These are phyloP conservation scores for Cromileptes altivelis DNA, from an alignment of 2,113 vertebrate genomes.

Conservation along the genomic window DNA sequence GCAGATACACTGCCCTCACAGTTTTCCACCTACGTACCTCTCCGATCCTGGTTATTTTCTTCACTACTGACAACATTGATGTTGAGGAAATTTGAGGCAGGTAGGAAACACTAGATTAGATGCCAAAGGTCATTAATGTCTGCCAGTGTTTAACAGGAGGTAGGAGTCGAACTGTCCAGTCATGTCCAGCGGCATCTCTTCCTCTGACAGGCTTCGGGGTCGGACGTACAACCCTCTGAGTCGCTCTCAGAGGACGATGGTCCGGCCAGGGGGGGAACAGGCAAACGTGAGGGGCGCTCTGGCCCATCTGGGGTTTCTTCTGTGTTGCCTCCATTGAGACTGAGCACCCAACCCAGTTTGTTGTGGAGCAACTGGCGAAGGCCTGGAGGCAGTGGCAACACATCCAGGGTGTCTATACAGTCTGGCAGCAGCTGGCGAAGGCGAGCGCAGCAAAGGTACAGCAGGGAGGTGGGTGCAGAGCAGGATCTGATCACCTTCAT, in stretches of 20 bases:
- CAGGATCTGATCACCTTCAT: slow-evolving; percentile 98
- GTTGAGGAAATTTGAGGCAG: slow-evolving; percentile 45
- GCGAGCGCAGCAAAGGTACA: slow-evolving; percentile 96
- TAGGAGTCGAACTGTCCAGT: slow-evolving; percentile 33
- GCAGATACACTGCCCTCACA: slow-evolving; percentile 23
- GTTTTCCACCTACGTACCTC: slow-evolving; percentile 22
- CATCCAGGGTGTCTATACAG: slow-evolving; percentile 90
- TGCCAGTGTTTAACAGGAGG: slow-evolving; percentile 49
- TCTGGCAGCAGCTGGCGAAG: slow-evolving; percentile 94
- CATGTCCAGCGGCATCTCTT: slow-evolving; percentile 96
- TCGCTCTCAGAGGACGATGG: slow-evolving; percentile 86
- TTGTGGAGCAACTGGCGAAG: slow-evolving; percentile 94
- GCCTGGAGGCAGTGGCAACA: slow-evolving; percentile 93
- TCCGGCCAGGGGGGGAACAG: slow-evolving; percentile 60
- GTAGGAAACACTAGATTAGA: slow-evolving; percentile 28
- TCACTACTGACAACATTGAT: slow-evolving; percentile 15
- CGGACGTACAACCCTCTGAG: slow-evolving; percentile 85
- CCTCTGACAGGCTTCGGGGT: slow-evolving; percentile 89
- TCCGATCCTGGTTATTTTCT: slow-evolving; percentile 14
- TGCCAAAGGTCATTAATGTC: slow-evolving; percentile 18
- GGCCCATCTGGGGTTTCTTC: slow-evolving; percentile 61
- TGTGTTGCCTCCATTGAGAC: slow-evolving; percentile 84
- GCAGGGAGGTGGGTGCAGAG: slow-evolving; percentile 92
- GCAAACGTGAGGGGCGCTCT: slow-evolving; percentile 45
- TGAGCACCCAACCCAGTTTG: slow-evolving; percentile 97